These are phyloP conservation scores for Pachymerium ferrugineum DNA, from an alignment of 2,888 invertebrate genomes.

Conservation along the genomic window DNA sequence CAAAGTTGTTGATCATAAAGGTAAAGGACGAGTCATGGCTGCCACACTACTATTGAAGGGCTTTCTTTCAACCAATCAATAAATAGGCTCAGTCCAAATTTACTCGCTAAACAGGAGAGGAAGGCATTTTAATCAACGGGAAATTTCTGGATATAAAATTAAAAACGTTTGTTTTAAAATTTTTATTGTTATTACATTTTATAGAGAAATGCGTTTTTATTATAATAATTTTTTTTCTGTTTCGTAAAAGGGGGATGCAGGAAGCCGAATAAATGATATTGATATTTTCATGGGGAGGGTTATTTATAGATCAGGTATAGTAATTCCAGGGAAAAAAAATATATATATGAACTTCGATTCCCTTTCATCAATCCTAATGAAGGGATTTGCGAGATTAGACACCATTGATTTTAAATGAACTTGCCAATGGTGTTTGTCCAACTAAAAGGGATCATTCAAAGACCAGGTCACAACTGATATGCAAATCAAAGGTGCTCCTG, in stretches of 20 bases:
- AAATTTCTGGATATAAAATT: background rate
- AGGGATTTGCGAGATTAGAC: background rate
- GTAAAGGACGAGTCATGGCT: background rate
- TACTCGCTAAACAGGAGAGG: background rate
- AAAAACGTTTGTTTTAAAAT: background rate
- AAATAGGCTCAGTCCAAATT: background rate
- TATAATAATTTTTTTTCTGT: too few relatives aligned
- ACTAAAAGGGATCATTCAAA: background rate
- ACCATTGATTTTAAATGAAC: background rate
- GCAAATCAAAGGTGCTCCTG: background rate
- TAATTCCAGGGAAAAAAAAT: background rate
- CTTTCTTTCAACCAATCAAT: slow-evolving; percentile 15
- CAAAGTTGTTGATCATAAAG: background rate
- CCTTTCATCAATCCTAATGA: background rate
- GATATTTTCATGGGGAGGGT: too few relatives aligned
- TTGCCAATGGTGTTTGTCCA: background rate
- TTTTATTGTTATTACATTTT: too few relatives aligned
- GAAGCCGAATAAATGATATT: too few relatives aligned
- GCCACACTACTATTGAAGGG: slow-evolving; percentile 11
- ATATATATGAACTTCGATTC: background rate
- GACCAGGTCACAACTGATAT: slow-evolving; percentile 1
- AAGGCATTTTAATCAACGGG: background rate
- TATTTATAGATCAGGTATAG: background rate
- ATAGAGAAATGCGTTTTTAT: too few relatives aligned
- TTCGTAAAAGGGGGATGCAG: too few relatives aligned